Conservation (phyloP, 2,113 vertebrate genomes). For the Oceanites oceanicus region DNA sequence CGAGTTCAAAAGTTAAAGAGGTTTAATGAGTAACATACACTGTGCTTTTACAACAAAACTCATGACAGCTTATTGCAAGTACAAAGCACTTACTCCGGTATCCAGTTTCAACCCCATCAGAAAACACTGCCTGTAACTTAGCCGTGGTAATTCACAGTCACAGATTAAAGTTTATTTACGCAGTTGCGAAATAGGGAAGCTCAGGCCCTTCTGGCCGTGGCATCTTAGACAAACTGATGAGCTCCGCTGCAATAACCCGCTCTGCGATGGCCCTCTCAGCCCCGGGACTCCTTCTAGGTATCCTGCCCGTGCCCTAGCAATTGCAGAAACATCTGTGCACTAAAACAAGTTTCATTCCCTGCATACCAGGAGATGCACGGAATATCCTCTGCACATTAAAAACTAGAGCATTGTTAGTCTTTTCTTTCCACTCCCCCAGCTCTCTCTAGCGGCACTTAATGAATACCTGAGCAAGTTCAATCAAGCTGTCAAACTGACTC, state of each 20-base stretch:
- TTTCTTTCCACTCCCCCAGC: background rate
- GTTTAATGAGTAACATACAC: background rate
- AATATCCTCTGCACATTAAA: background rate
- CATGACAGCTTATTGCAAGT: fast-evolving
- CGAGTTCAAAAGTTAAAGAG: background rate
- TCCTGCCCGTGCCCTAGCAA: background rate
- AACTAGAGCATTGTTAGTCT: background rate
- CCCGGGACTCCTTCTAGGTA: background rate
- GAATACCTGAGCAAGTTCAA: background rate
- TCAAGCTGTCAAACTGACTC: background rate
- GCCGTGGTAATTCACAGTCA: background rate
- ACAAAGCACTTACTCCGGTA: background rate
- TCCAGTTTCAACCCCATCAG: background rate
- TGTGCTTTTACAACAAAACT: background rate
- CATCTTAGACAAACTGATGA: background rate
- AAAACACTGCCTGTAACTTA: background rate
- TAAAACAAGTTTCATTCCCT: background rate
- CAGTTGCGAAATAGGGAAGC: fast-evolving
- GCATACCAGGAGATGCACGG: background rate
- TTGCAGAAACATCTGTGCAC: background rate
- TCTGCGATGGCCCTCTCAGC: background rate
- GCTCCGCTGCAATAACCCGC: fast-evolving
- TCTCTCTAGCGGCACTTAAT: background rate
- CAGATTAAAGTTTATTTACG: background rate
- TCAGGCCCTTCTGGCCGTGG: background rate